A percentile compares a stretch with the other conserved stretches of the same genome.
Evolutionary conservation across 2,113 vertebrate genomes (phyloP).

Genomic region (Clinocottus analis): DNA sequence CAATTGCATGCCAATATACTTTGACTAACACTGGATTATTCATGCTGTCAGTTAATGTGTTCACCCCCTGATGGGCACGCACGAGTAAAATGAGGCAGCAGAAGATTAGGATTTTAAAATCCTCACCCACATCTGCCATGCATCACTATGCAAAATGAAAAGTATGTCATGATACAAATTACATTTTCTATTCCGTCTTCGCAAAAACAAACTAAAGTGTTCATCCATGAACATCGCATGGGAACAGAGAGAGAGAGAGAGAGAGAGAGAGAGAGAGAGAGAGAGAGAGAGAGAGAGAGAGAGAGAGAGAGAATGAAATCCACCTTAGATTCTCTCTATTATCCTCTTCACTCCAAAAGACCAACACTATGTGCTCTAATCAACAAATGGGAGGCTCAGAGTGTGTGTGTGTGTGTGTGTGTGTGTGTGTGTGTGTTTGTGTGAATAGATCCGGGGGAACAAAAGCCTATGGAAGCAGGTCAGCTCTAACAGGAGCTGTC

Average conservation of each 20-base stretch:
- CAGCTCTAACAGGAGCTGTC: slow-evolving; percentile 69
- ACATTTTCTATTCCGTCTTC: not conserved
- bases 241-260: slow-evolving; percentile 4
- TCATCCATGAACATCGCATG: not conserved
- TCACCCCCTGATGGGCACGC: slow-evolving; percentile 25
- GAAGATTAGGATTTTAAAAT: slow-evolving; percentile 69
- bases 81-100: slow-evolving; percentile 42
- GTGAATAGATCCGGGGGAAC: slow-evolving; percentile 56
- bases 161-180: slow-evolving; percentile 19
- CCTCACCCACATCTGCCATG: slow-evolving; percentile 60
- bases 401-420: slow-evolving; percentile 19
- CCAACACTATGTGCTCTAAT: slow-evolving; percentile 32
- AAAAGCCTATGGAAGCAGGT: slow-evolving; percentile 66
- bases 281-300: not conserved
- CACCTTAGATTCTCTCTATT: not conserved
- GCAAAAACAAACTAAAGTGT: slow-evolving; percentile 30
- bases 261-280: not conserved
- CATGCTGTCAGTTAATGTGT: slow-evolving; percentile 25
- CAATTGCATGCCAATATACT: slow-evolving; percentile 42
- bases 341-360: slow-evolving; percentile 4
- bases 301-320: not conserved
- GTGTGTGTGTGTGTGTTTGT: slow-evolving; percentile 28
- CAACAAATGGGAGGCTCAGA: slow-evolving; percentile 51
- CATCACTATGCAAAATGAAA: slow-evolving; percentile 51
- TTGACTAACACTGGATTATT: slow-evolving; percentile 12